Percentiles rank a stretch among this genome's conserved stretches.
Evolutionary conservation across 2,888 invertebrate species (phyloP).

Genomic region (Acrobasis consociella): DNA sequence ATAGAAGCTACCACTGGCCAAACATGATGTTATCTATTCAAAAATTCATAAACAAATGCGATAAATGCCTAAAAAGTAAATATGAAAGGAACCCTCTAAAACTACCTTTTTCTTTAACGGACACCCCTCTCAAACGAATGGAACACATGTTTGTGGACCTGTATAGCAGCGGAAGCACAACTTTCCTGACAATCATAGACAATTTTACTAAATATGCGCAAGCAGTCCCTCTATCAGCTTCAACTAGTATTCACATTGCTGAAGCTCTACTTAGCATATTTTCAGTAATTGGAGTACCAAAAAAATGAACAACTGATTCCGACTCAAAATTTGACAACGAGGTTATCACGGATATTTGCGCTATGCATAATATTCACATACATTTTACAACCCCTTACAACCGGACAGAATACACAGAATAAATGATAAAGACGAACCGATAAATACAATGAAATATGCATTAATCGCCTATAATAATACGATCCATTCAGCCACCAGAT

Average conservation of each 20-base stretch:
- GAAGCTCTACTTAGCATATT: constrained; percentile 33
- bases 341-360: no score
- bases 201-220: constrained; percentile 40
- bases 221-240: constrained; percentile 33
- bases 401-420: constrained; percentile 28
- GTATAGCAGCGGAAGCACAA: constrained; percentile 29
- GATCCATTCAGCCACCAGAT: not conserved
- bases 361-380: no score
- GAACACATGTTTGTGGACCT: constrained; percentile 31
- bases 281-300: constrained; percentile 33
- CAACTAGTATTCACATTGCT: constrained; percentile 16
- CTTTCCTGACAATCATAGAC: constrained; percentile 38
- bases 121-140: no score
- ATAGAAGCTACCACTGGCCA: constrained; percentile 36
- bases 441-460: constrained; percentile 29
- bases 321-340: constrained; percentile 31
- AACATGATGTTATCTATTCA: constrained; percentile 36
- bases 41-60: constrained; percentile 34
- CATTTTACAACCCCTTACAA: constrained; percentile 27
- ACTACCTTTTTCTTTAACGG: no score
- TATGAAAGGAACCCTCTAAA: no score
- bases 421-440: constrained; percentile 32
- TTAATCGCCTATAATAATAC: not conserved
- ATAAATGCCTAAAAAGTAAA: no score
- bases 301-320: constrained; percentile 39